Base-by-base conservation (phyloP, 2,888 invertebrate genomes). In the Diadegma fenestrale region DNA sequence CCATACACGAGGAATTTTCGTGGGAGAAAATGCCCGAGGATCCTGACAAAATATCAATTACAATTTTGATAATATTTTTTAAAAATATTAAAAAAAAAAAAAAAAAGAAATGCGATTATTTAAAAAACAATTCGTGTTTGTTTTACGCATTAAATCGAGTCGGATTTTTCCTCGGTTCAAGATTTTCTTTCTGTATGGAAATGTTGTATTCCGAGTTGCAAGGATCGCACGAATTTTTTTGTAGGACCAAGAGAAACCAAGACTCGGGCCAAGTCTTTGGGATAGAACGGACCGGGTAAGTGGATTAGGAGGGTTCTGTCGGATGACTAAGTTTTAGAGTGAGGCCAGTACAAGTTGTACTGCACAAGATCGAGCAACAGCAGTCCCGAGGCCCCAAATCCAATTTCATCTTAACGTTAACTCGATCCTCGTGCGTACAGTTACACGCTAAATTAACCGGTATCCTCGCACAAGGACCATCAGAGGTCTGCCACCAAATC, bases 351-450 rank as follows among this genome's bases (percentile, higher is more conserved):
- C 54, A 69, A 71, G 48, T 71, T 71, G 79, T 37, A 71, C 63
- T 37, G 63, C 45, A 58, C 33, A 63, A 41, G 75, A 48, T 8
- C 71, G 72, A 69, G 72, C 54, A 58, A 58, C 82, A 58, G 82
- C 81, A 58, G 79, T 61, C 72, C 89, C 86, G 87, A 86, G 89
- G 86, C 89, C 84, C 89, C 84, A 91, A 92, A 92, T 92, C 90
- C 92, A 92, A 92, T 92, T 92, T 92, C 88, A 91, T 92, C 92
- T 92, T 92, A 92, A 91, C 89, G 90, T 91, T 92, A 92, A 92
- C 90, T 92, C 91, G 92, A 92, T 92, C 90, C 87, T 89, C 72
- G 82, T 77, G 91, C 91, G 90, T 91, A 92, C 91, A 90, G 92
- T 92, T 92, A 92, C 91, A 92, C 91, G 91, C 88, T 91, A 91